Evolutionary conservation across 2,113 vertebrate species (phyloP), one percentile per base, ranked within the genome.

Genomic region (Phyllopteryx taeniolatus): DNA sequence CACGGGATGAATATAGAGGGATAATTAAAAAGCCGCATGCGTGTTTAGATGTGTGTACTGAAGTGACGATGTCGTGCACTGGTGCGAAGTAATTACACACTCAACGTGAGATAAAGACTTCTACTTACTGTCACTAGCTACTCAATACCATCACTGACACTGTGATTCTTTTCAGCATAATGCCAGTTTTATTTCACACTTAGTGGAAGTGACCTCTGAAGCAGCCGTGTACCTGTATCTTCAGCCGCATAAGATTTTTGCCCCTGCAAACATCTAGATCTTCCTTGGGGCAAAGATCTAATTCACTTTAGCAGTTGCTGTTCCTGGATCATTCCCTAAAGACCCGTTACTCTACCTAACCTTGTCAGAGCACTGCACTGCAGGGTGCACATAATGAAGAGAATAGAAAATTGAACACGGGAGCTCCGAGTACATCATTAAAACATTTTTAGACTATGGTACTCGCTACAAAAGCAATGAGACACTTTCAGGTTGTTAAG

Each of bases 351-450:
- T 87, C 86, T 86, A 72, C 71, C 67, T 42, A 44, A 67, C 70
- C 46, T 72, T 76, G 82, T 82, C 79, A 82, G 61, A 76, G 65
- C 46, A 1, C 11, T 56, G 71, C 65, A 65, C 83, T 79, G 64
- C 68, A 43, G 83, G 79, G 72, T 33, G 1, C 73, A 66, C 72
- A 59, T 86, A 87, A 89, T 87, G 83, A 90, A 88, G 74, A 86
- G 86, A 70, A 83, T 67, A 68, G 82, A 73, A 88, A 87, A 84
- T 81, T 86, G 74, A 85, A 85, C 82, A 80, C 69, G 64, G 75
- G 77, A 79, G 78, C 79, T 73, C 33, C 70, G 78, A 84, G 83
- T 47, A 75, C 82, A 85, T 86, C 82, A 84, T 87, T 87, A 90
- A 83, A 81, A 71, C 60, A 59, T 86, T 86, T 68, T 87, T 80